Evolutionary conservation across 1,140 invertebrate genomes (phyloP), one percentile per base, ranked within the genome.

Genomic region (Lepidurus couesii): DNA sequence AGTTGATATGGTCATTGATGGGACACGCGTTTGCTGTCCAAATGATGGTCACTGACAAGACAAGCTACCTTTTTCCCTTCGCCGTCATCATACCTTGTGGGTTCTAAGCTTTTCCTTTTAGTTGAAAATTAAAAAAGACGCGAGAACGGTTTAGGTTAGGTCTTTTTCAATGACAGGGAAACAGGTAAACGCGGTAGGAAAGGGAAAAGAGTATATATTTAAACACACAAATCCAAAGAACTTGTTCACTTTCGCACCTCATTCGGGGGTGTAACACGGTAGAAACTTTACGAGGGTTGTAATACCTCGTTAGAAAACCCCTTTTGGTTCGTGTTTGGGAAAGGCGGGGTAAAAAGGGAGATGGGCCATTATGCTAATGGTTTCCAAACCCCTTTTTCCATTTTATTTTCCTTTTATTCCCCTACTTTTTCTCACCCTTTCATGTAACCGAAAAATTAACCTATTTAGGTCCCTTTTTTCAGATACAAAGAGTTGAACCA

Each of bases 1-100:
- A 65, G 53, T 65, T 65, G 53, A 65, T 65, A 65, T 65, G 53
- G 53, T 65, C 53, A 65, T 65, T 65, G 53, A 65, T 65, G 53
- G 53, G 53, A 65, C n/a, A 65, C 53, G 53, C 53, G 53, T 65
- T 21, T 65, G 53, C 53, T 65, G 53, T 65, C 53, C 53, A 65
- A 65, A 65, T 65, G 53, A 65, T 65, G 53, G 53, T 65, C 53
- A 65, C 53, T 65, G 53, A 65, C 53, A 65, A 65, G 53, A 65
- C 53, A 65, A 65, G 53, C 53, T n/a, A 13, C 53, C 21, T 65
- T 65, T 21, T 65, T 65, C 21, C 21, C 21, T 65, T 21, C 8
- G 16, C 21, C 53, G 53, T 21, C 53, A 21, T 65, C 53, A 65
- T 65, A 65, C 53, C 53, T 65, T 65, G 16, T 65, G 53, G 53